A percentile compares a stretch with the other conserved stretches of the same genome.
Conservation (phyloP, 2,888 invertebrate species). For the Timandra comae region DNA sequence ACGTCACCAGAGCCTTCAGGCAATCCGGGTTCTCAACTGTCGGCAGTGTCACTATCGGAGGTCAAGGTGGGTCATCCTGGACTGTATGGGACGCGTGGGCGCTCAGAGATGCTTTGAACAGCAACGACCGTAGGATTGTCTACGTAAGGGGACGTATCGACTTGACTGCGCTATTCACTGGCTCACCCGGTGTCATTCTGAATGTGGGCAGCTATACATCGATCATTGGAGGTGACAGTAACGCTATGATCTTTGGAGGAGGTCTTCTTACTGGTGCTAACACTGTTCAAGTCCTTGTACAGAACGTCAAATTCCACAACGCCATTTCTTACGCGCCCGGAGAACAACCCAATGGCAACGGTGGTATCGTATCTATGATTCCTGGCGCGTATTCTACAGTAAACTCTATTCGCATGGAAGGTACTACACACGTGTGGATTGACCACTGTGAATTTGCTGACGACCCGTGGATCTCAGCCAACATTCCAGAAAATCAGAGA, state of each 20-base stretch:
- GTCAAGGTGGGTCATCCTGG: conserved; percentile 9
- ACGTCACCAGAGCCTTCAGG: background rate
- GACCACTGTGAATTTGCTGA: conserved; percentile 2
- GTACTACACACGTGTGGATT: background rate
- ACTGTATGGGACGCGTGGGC: conserved; percentile 13
- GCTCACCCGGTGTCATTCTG: conserved; percentile 9
- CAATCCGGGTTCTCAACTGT: conserved; percentile 6
- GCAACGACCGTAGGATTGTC: conserved; percentile 4
- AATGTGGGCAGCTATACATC: conserved; percentile 6
- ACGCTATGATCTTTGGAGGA: conserved; percentile 9
- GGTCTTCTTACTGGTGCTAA: background rate
- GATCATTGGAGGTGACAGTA: conserved; percentile 6
- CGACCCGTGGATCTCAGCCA: background rate
- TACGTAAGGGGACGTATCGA: conserved; percentile 7
- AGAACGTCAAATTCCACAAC: conserved; percentile 8
- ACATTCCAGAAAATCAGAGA: background rate
- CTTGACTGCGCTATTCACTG: conserved; percentile 8
- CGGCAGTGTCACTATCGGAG: conserved; percentile 6
- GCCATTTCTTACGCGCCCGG: conserved; percentile 6
- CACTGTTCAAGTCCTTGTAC: conserved; percentile 4
- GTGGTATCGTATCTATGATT: background rate
- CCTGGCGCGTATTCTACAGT: background rate
- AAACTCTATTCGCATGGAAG: background rate
- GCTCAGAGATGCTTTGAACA: conserved; percentile 4
- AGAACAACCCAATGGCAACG: conserved; percentile 7